A percentile compares a stretch with the other conserved stretches of the same genome.
Conservation (phyloP, 1,140 invertebrate genomes). For the Micrasema minimum region DNA sequence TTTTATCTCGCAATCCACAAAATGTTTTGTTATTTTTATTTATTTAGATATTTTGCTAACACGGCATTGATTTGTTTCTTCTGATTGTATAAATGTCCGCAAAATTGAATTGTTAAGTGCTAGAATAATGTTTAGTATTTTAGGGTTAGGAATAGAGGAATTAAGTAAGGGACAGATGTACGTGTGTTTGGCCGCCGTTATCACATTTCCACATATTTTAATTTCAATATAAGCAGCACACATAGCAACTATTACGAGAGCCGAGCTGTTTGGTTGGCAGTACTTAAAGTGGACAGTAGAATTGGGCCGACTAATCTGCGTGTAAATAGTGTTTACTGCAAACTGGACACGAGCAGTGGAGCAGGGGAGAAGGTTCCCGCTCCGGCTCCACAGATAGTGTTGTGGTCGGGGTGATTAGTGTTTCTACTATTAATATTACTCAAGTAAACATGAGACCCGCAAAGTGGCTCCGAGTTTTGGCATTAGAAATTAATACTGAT, state of each 20-base stretch:
- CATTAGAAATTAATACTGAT: constrained; percentile 47
- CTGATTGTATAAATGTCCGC: constrained; percentile 32
- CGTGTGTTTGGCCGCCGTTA: constrained; percentile 2
- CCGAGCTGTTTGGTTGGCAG: too few relatives aligned
- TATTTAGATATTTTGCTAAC: too few relatives aligned
- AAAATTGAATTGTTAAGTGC: constrained; percentile 20
- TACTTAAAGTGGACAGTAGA: too few relatives aligned
- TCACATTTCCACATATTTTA: constrained; percentile 8
- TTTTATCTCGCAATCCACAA: not conserved
- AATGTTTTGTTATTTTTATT: constrained; percentile 7
- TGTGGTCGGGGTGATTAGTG: constrained; percentile 31
- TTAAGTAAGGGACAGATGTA: constrained; percentile 16
- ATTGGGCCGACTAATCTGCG: not conserved
- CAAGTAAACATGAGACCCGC: constrained; percentile 15
- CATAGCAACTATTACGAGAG: not conserved
- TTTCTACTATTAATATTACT: constrained; percentile 42
- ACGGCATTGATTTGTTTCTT: constrained; percentile 1
- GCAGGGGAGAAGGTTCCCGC: too few relatives aligned
- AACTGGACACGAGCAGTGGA: too few relatives aligned
- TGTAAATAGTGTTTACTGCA: constrained; percentile 24
- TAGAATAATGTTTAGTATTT: constrained; percentile 40
- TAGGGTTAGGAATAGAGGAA: constrained; percentile 27
- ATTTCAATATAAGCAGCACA: not conserved
- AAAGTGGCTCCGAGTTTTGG: constrained; percentile 30
- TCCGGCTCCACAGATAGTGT: constrained; percentile 21